These are phyloP conservation scores for Tympanuchus pallidicinctus DNA, from an alignment of 2,113 vertebrate genomes.

Conservation along the genomic window DNA sequence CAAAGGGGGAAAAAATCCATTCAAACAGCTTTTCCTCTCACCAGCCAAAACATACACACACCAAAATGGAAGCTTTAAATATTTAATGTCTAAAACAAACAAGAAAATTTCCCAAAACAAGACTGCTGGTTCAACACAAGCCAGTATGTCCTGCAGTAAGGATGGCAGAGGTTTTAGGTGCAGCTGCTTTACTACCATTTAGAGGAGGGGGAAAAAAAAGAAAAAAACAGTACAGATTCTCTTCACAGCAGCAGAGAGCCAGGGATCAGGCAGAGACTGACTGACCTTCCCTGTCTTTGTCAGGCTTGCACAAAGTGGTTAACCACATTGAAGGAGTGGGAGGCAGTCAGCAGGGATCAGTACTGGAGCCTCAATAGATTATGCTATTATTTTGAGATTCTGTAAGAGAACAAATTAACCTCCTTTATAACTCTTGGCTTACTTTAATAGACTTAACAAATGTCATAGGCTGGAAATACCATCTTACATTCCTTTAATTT, in stretches of 20 bases:
- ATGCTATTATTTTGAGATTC: constrained; percentile 26
- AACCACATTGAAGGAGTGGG: background rate
- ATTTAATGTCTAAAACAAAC: constrained; percentile 40
- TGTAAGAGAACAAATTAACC: constrained; percentile 34
- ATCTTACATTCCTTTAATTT: background rate
- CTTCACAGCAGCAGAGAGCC: background rate
- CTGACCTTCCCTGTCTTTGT: background rate
- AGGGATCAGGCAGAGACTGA: background rate
- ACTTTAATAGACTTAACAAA: constrained; percentile 14
- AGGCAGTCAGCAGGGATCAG: background rate
- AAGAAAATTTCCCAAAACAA: constrained; percentile 12
- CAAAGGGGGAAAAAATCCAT: background rate
- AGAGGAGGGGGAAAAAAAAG: background rate
- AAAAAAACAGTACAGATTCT: background rate
- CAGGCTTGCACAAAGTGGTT: background rate
- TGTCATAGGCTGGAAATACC: constrained; percentile 6
- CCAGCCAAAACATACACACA: background rate
- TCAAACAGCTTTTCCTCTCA: background rate
- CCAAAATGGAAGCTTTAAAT: constrained; percentile 42
- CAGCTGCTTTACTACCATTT: background rate
- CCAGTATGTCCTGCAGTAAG: background rate
- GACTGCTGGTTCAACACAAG: constrained; percentile 15
- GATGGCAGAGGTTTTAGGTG: background rate
- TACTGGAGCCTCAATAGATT: background rate
- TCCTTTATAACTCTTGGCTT: constrained; percentile 16